Evolutionary conservation across 2,797 vertebrate species (phyloP), one percentile per base, ranked within the genome.

Genomic region (Valencia hispanica): DNA sequence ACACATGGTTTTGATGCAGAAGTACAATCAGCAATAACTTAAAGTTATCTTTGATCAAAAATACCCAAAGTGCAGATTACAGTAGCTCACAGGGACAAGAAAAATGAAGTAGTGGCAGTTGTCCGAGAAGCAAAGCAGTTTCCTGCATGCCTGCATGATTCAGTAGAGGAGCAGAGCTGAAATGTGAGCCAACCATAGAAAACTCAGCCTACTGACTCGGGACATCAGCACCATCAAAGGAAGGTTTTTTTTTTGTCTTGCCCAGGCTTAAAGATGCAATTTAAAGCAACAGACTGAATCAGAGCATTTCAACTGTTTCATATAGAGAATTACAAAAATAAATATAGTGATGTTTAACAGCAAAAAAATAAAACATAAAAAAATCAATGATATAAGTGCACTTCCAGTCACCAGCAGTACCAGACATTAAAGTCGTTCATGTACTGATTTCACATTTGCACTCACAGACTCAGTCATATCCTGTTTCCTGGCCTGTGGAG

Each of bases 221-320:
- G 83, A 85, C 82, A 69, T 81, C 78, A 80, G 83, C 85, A 79
- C 51, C 74, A 57, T 84, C 22, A 4, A 61, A 82, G 68, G 55
- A 66, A 74, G 68, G 12, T 10, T 47, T 47, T 25, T 25, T 34
- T 65, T 65, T 25, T 65, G 36, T 63, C 32, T 39, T 65, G 1
- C 75, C 79, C 76, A 61, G 87, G 84, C 55, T 91, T 89, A 75
- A 91, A 94, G 94, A 94, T 89, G 93, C 93, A 93, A 94, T 30
- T 70, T 75, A 66, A 79, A 0, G 92, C 84, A 94, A 94, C 45
- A 25, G 14, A 73, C 36, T 76, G 71, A 66, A 70, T 77, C 39
- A 51, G 75, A 50, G 59, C 53, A 53, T 70, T 70, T 69, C 25
- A 70, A 45, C 32, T 50, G 27, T 53, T 82, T 61, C 34, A 32